These are phyloP conservation scores for Cossypha caffra DNA, from an alignment of 2,797 vertebrate genomes.

Conservation along the genomic window DNA sequence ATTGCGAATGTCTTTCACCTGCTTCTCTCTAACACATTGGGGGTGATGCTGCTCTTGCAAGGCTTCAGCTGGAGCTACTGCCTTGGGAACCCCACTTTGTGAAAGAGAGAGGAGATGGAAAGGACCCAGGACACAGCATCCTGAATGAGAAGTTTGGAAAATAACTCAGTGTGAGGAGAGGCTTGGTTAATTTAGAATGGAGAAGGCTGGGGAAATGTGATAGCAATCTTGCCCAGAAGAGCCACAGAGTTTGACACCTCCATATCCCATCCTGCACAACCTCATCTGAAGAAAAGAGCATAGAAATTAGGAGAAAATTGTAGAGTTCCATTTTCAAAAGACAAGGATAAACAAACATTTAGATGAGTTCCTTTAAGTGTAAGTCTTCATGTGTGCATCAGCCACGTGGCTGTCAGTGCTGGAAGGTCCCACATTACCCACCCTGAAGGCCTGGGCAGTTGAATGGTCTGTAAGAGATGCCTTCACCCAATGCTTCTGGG, in stretches of 20 bases:
- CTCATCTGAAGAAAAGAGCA: neutral
- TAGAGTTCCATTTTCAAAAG: neutral
- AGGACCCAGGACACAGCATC: neutral
- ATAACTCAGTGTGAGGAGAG: neutral
- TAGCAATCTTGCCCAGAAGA: neutral
- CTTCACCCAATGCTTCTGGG: neutral
- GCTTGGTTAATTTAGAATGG: neutral
- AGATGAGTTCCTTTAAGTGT: neutral
- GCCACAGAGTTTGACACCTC: neutral
- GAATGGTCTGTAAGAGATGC: neutral
- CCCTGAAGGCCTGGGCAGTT: neutral
- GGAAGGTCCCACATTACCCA: neutral
- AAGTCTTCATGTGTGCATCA: neutral
- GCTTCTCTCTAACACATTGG: neutral
- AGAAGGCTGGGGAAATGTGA: neutral
- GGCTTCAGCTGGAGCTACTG: neutral
- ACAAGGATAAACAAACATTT: neutral
- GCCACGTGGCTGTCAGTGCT: rapidly evolving
- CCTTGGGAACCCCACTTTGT: neutral
- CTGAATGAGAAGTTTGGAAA: neutral
- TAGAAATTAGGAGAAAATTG: neutral
- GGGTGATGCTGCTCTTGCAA: neutral
- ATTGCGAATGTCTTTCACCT: neutral
- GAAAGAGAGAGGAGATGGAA: neutral
- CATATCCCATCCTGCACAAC: neutral